A percentile compares a stretch with the other conserved stretches of the same genome.
Conservation (phyloP, 2,888 invertebrate genomes). For the Ctenicera cuprea region DNA sequence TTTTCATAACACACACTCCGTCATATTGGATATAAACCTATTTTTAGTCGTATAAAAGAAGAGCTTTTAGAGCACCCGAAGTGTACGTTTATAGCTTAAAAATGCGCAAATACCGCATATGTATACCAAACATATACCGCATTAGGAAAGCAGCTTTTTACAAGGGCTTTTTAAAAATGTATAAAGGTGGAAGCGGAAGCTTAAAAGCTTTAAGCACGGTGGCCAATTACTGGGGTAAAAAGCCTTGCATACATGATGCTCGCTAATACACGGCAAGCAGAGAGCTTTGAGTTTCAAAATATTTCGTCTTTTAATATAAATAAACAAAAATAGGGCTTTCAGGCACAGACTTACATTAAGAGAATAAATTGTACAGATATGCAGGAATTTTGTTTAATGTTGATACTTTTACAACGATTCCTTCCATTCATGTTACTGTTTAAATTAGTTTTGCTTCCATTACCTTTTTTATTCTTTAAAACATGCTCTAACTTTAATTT, state of each 20-base stretch:
- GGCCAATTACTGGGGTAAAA: constrained; percentile 72
- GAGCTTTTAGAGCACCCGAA: constrained; percentile 46
- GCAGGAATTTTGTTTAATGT: neutral
- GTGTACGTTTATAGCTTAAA: constrained; percentile 49
- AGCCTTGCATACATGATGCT: constrained; percentile 71
- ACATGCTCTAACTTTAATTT: too few relatives aligned
- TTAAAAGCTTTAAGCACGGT: constrained; percentile 74
- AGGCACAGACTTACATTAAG: neutral
- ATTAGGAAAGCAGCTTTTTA: constrained; percentile 62
- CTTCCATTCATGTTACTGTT: neutral
- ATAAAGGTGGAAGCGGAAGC: constrained; percentile 71
- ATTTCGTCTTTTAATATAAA: constrained; percentile 47
- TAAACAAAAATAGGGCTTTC: constrained; percentile 28
- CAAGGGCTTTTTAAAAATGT: constrained; percentile 70
- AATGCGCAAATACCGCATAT: constrained; percentile 57
- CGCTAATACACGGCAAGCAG: constrained; percentile 59
- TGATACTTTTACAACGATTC: neutral
- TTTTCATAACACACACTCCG: constrained; percentile 23
- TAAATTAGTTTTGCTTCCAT: too few relatives aligned
- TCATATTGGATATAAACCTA: constrained; percentile 40
- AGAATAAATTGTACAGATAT: neutral
- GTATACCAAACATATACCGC: constrained; percentile 56
- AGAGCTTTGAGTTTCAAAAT: constrained; percentile 50
- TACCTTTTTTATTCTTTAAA: too few relatives aligned
- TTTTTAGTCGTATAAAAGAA: constrained; percentile 40